Percentiles rank a stretch among this genome's conserved stretches.
phyloP scores from a whole-genome alignment of 2,797 vertebrate genomes.

The Todus mexicanus region DNA sequence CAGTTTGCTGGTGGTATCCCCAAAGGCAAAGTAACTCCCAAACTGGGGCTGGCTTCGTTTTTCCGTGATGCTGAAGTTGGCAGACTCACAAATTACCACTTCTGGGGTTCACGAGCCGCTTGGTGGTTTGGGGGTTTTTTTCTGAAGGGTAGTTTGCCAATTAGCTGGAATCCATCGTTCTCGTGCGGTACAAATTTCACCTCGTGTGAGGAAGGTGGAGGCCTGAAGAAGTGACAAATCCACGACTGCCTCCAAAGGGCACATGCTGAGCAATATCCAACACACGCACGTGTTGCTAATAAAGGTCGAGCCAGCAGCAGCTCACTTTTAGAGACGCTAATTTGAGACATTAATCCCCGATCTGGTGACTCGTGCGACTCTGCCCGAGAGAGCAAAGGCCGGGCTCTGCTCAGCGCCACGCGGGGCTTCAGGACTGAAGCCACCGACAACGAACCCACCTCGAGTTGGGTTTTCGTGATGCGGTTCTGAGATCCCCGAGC shows the following conservation, averaged over 20 bases:
- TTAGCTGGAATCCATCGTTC: background rate
- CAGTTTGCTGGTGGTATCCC: background rate
- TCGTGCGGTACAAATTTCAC: fast-evolving
- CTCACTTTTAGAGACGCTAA: background rate
- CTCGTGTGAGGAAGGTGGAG: background rate
- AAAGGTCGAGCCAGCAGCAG: background rate
- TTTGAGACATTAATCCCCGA: background rate
- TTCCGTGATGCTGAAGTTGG: background rate
- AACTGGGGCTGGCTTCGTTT: background rate
- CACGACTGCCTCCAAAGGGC: background rate
- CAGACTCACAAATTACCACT: too few species aligned
- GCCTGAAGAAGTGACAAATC: background rate
- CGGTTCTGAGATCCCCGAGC: background rate
- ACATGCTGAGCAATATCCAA: background rate
- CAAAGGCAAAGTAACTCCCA: background rate
- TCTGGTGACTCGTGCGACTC: fast-evolving
- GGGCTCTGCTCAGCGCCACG: background rate
- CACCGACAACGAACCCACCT: background rate
- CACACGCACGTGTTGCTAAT: background rate
- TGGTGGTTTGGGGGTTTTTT: too few species aligned
- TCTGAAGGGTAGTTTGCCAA: background rate
- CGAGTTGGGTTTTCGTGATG: background rate
- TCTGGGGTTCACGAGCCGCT: background rate
- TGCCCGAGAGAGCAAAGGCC: fast-evolving
- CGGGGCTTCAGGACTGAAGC: background rate